Conservation (phyloP, 2,888 invertebrate species). For the Stomorhina lunata region DNA sequence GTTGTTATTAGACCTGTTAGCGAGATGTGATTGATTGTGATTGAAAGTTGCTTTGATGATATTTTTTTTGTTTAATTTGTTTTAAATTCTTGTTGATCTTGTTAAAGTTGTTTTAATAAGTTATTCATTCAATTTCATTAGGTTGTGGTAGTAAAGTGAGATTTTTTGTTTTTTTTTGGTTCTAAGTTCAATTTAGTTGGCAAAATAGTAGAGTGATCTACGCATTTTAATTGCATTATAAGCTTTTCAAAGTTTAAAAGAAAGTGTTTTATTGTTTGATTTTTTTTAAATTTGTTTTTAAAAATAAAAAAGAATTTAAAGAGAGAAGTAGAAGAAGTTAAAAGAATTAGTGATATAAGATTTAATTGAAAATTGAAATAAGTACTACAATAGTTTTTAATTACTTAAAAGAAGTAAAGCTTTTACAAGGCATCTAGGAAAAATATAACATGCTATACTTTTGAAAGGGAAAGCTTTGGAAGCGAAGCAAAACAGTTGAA, state of each 20-base stretch:
- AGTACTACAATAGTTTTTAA: background rate
- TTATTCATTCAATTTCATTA: conserved; percentile 13
- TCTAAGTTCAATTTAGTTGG: conserved; percentile 46
- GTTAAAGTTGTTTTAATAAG: conserved; percentile 28
- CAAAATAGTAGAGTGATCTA: conserved; percentile 56
- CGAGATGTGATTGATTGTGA: conserved; percentile 64
- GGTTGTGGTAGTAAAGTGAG: conserved; percentile 38
- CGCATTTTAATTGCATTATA: conserved; percentile 57
- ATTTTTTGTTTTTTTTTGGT: conserved; percentile 16
- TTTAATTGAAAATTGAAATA: background rate
- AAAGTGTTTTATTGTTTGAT: conserved; percentile 37
- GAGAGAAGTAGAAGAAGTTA: conserved; percentile 44
- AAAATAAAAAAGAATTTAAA: conserved; percentile 27
- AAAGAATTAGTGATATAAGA: conserved; percentile 52
- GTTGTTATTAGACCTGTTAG: conserved; percentile 58
- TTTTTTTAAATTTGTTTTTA: background rate
- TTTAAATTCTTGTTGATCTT: no score
- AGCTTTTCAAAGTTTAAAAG: conserved; percentile 46
- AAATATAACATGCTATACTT: no score
- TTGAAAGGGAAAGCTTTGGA: no score
- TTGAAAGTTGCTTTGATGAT: conserved; percentile 40
- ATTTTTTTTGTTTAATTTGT: conserved; percentile 46
- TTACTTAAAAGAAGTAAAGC: background rate
- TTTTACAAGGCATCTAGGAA: no score
- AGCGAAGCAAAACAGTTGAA: no score